Percentiles rank a stretch among this genome's conserved stretches.
phyloP scores from a whole-genome alignment of 2,888 invertebrate species.

The Tenthredo distinguenda region DNA sequence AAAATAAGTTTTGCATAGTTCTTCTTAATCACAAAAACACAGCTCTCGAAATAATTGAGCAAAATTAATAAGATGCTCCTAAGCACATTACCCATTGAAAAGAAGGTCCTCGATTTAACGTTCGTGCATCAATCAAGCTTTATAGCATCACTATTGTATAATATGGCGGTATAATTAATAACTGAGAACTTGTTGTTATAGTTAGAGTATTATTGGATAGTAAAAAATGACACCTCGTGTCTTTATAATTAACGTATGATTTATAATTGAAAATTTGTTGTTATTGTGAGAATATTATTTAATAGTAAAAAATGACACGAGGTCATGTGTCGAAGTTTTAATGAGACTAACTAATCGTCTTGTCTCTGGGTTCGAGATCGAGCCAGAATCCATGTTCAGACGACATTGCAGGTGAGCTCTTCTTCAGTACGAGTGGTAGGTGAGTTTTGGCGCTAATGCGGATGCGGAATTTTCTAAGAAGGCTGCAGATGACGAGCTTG shows the following conservation, averaged over 20 bases:
- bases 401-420: conserved; percentile 64
- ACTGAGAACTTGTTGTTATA: no score
- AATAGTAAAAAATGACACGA: background rate
- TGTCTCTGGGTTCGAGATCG: conserved; percentile 66
- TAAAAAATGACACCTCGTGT: no score
- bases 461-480: conserved; percentile 76
- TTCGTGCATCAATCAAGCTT: no score
- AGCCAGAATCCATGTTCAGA: conserved; percentile 75
- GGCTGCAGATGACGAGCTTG: conserved; percentile 75
- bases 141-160: no score
- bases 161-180: no score
- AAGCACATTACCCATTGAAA: no score
- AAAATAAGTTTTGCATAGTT: no score
- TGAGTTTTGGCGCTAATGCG: conserved; percentile 73
- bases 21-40: no score
- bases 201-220: no score
- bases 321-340: background rate
- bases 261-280: background rate
- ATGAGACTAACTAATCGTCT: background rate
- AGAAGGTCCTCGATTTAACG: no score
- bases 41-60: background rate
- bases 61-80: no score
- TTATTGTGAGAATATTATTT: background rate
- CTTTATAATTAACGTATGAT: no score
- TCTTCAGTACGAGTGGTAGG: conserved; percentile 74